These are phyloP conservation scores for Pteropus rufus DNA, from an alignment of 2,797 vertebrate species.

Conservation along the genomic window DNA sequence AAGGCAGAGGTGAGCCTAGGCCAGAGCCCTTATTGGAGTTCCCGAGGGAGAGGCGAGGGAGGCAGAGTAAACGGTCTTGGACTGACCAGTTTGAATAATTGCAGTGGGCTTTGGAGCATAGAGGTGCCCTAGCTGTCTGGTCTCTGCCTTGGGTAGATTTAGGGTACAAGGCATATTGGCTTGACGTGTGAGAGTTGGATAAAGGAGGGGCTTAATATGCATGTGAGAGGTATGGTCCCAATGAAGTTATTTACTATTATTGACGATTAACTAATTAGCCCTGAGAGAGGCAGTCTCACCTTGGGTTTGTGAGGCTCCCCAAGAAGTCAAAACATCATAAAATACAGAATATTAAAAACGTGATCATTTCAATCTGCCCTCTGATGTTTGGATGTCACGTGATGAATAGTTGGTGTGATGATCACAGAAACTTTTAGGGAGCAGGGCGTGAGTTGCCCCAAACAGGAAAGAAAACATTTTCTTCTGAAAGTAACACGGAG, in stretches of 20 bases:
- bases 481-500: neutral
- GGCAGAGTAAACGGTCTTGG: too few species aligned
- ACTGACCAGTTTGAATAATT: too few species aligned
- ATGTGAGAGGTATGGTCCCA: neutral
- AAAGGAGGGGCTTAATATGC: neutral
- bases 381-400: neutral
- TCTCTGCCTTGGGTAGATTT: neutral
- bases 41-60: too few species aligned
- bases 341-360: neutral
- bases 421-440: neutral
- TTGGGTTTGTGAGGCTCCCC: neutral
- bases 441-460: neutral
- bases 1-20: too few species aligned
- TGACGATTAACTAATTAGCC: neutral
- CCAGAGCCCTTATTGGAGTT: too few species aligned
- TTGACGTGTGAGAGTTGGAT: too few species aligned
- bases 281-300: neutral
- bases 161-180: neutral
- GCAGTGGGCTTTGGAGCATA: neutral
- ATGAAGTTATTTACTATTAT: neutral
- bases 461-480: neutral
- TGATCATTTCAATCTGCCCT: neutral
- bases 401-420: neutral
- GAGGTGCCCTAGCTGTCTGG: neutral
- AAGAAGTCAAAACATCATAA: neutral